A percentile compares a stretch with the other conserved stretches of the same genome.
phyloP scores from a whole-genome alignment of 1,140 invertebrate species.

The Drosophila kurseongensis region DNA sequence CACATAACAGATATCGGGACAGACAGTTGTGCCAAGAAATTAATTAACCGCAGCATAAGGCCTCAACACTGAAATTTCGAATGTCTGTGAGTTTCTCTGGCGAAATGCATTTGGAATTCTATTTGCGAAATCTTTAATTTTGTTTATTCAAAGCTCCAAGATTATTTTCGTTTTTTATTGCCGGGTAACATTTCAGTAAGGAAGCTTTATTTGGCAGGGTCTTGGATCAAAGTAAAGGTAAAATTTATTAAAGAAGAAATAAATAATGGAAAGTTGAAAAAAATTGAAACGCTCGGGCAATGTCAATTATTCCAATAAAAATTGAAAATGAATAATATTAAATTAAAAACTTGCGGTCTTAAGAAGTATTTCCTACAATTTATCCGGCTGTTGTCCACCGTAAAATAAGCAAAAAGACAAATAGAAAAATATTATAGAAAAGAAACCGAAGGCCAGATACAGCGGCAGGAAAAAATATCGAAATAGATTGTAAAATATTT shows the following conservation, averaged over 20 bases:
- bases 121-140: slow-evolving; percentile 10
- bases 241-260: background rate
- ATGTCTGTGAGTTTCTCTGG: slow-evolving; percentile 1
- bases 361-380: slow-evolving; percentile 3
- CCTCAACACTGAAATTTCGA: slow-evolving; percentile 29
- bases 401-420: slow-evolving; percentile 5
- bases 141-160: background rate
- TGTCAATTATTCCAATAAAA: too few relatives aligned
- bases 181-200: too few relatives aligned
- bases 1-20: slow-evolving; percentile 27
- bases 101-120: slow-evolving; percentile 18
- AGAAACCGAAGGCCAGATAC: background rate
- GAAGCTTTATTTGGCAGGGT: background rate
- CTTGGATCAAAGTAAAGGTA: background rate
- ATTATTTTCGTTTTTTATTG: background rate
- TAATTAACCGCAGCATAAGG: slow-evolving; percentile 56
- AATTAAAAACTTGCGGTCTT: too few relatives aligned
- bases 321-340: too few relatives aligned
- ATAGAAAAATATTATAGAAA: slow-evolving; percentile 4
- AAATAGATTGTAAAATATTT: slow-evolving; percentile 31
- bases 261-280: too few relatives aligned
- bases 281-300: too few relatives aligned
- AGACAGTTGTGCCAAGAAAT: slow-evolving; percentile 72
- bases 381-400: background rate
- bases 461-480: background rate